Conservation (phyloP, 35 echinoderm and acorn worm genomes). For the Apostichopus parvimensis region DNA sequence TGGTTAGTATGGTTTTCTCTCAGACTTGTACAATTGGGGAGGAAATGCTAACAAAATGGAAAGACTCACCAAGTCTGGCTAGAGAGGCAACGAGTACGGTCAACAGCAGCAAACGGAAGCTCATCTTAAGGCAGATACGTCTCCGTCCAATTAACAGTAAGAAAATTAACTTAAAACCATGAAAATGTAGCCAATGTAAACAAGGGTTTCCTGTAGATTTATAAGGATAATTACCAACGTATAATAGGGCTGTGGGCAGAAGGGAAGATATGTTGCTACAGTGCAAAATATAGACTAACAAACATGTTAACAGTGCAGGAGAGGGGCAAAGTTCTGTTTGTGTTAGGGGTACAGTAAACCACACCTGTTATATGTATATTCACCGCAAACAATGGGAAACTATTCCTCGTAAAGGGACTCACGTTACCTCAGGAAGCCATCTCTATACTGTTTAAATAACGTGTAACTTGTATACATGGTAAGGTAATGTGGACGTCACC, state of each 20-base stretch:
- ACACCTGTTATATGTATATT: not conserved
- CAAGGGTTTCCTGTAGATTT: too few species aligned
- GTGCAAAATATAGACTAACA: not conserved
- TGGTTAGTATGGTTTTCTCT: too few species aligned
- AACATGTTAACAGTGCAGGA: not conserved
- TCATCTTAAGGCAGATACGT: not conserved
- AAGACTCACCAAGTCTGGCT: not conserved
- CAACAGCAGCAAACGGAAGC: not conserved
- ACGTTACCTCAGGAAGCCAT: not conserved
- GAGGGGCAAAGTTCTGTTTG: slow-evolving; percentile 34
- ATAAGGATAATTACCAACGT: too few species aligned
- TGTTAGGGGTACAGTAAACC: not conserved
- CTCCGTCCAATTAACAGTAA: not conserved
- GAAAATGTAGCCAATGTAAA: not conserved
- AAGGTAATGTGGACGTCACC: too few species aligned
- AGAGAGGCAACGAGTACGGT: not conserved
- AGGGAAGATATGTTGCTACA: not conserved
- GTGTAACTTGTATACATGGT: too few species aligned
- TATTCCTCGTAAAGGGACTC: not conserved
- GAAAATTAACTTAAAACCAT: not conserved
- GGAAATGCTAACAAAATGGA: not conserved
- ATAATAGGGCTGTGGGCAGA: not conserved
- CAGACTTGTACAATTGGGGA: too few species aligned
- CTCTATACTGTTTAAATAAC: too few species aligned
- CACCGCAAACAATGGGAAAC: not conserved